Base-by-base conservation (phyloP, 92 coral and sea anemone genomes). In the Epizoanthus scotinus region DNA sequence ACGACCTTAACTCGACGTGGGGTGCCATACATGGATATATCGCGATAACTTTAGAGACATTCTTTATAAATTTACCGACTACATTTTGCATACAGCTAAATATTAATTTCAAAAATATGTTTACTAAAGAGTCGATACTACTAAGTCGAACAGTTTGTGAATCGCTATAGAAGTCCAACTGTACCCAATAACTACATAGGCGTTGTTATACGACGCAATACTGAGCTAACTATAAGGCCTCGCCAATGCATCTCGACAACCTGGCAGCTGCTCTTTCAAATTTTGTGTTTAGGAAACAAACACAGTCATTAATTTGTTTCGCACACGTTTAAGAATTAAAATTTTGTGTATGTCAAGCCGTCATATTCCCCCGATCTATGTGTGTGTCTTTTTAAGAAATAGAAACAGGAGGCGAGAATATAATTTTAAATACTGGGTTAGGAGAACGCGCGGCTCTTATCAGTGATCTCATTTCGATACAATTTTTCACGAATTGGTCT, bases 231-330 rank as follows among this genome's bases (percentile, higher is more conserved):
- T 9, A 9, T 13, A 47, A 29, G 70, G 70, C 18, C 15, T 27
- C 70, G 22, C 70, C 21, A 64, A 26, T 20, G 47, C 47, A 29
- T 9, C 36, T 13, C 21, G n/a, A 14, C 55, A 52, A 25, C 21
- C 25, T 61, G 50, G 78, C 78, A 50, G 78, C 62, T 71, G 62
- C 24, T 6, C 36, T 17, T 53, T 24, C 14, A 50, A 61, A 47
- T 71, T 71, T 28, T 24, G 78, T 52, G 38, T 53, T 27, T 28
- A 50, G 78, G 60, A 71, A 52, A 52, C 78, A 52, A 53, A 53
- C 38, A 71, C 24, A 53, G 42, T 49, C 78, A 71, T 71, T 71
- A 71, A 71, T 71, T 71, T 71, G 78, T 71, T 71, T 71, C 78
- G 78, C 57, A 26, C 20, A 54, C 60, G 78, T 71, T 52, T n/a